Evolutionary conservation across 2,888 invertebrate genomes (phyloP), one percentile per base, ranked within the genome.

Genomic region (Plebejus anna): DNA sequence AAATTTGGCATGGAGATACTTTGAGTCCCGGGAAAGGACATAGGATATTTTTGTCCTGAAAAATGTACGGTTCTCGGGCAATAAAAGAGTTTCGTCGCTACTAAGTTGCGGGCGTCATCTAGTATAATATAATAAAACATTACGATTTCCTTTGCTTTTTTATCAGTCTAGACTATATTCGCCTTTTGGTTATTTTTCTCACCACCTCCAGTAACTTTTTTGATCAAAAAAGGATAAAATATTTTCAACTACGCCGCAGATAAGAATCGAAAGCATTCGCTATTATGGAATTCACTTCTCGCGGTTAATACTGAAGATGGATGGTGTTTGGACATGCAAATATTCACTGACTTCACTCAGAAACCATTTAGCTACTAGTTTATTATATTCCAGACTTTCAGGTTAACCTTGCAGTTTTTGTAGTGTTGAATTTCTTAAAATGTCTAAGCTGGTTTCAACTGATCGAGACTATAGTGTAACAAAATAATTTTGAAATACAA

Each of bases 321-420:
- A 79, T 77, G 76, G 61, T 77, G 71, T 51, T 73, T 70, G 61
- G 75, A 78, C 79, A 79, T 79, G 79, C 79, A 77, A 79, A 76
- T 76, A 72, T 76, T 76, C 76, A 76, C 71, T 70, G 57, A 71
- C 42, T 71, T 76, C 76, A 71, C 22, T 73, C 73, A 71, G 28
- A 71, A 76, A 42, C 73, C 73, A 55, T 51, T 73, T 51, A 32
- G 51, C 47, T 51, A 16, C 32, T 32, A 32, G 28, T 51, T 28
- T 71, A 51, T 47, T 73, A 28, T 51, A 1, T 28, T 73, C 0
- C 47, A 55, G 32, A 55, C 22, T 55, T 51, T 73, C 55, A 28
- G 1, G 32, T 71, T 71, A 22, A 66, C 66, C 32, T 66, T 32
- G 61, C 61, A 9, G 55, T 55, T 28, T 61, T 28, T 61, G 61